Conservation (phyloP, 2,797 vertebrate genomes). For the Gobionotothen gibberifrons region DNA sequence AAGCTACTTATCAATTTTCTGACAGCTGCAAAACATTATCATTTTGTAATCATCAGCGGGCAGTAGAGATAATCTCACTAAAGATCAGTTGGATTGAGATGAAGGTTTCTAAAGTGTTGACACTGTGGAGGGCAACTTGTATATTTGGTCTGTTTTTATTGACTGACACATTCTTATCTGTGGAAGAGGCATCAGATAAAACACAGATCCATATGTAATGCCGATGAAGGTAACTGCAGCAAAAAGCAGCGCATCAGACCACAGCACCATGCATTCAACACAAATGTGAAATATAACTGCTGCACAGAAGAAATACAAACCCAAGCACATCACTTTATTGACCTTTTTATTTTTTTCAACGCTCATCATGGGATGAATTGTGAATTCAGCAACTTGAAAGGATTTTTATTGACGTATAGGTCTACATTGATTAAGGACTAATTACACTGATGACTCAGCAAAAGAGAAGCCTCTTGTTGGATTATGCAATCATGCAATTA, state of each 20-base stretch:
- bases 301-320: not conserved
- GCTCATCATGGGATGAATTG: not conserved
- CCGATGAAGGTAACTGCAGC: slow-evolving; percentile 36
- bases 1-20: slow-evolving; percentile 40
- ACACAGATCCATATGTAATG: not conserved
- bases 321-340: not conserved
- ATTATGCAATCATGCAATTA: slow-evolving; percentile 19
- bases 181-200: slow-evolving; percentile 27
- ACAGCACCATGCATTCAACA: not conserved
- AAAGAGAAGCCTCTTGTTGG: slow-evolving; percentile 15
- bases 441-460: slow-evolving; percentile 35
- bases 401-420: slow-evolving; percentile 40
- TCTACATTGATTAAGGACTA: slow-evolving; percentile 41
- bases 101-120: not conserved
- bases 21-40: slow-evolving; percentile 29
- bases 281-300: not conserved
- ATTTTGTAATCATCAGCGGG: slow-evolving; percentile 13
- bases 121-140: slow-evolving; percentile 34
- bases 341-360: slow-evolving; percentile 3
- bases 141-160: slow-evolving; percentile 26
- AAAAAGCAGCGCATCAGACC: slow-evolving; percentile 2
- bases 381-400: slow-evolving; percentile 37
- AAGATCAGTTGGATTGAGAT: not conserved
- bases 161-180: slow-evolving; percentile 53
- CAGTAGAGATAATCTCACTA: not conserved